Base-by-base conservation (phyloP, 2,888 invertebrate genomes). In the Acleris laterana region DNA sequence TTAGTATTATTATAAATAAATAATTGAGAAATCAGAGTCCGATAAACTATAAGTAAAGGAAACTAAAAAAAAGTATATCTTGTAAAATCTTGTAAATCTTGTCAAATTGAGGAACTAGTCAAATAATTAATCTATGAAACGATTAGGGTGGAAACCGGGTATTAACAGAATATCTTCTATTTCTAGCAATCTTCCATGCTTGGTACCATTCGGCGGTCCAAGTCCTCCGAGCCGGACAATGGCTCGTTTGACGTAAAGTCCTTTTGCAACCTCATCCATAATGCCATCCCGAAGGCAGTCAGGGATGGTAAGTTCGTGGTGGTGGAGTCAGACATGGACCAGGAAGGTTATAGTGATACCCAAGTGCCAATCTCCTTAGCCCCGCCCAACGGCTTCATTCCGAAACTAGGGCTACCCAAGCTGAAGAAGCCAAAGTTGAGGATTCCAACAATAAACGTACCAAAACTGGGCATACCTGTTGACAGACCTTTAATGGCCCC, bases 261-360 rank as follows among this genome's bases (percentile, higher is more conserved):
- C 0, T 90, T 93, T 70, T 93, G 92, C 71, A 74, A 74, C 20
- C 78, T 90, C 55, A 89, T 93, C 53, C 87, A 90, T 44, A 82
- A 79, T 44, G 85, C 85, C 0, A 85, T 93, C 19, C 92, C 92
- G 0, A 85, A 87, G 70, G 80, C 86, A 0, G 82, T 91, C 2
- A 79, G 84, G 74, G 81, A 90, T 69, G 91, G 92, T 5, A 85
- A 80, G 68, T 88, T 92, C 53, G 68, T 91, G 1, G 76, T 80
- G 3, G 71, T 79, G 11, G 65, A 85, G 48, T 72, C 79, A 16
- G 83, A 87, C 16, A 48, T 70, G 4, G 91, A 93, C 62, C 87
- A 87, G 73, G 71, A 71, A 1, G 83, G 78, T 0, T 79, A 74
- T 38, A 81, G 87, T n/a, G 84, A 90, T 58, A 83, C 85, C 2